Conservation (phyloP, 2,113 vertebrate genomes). For the Prunella fulvescens region DNA sequence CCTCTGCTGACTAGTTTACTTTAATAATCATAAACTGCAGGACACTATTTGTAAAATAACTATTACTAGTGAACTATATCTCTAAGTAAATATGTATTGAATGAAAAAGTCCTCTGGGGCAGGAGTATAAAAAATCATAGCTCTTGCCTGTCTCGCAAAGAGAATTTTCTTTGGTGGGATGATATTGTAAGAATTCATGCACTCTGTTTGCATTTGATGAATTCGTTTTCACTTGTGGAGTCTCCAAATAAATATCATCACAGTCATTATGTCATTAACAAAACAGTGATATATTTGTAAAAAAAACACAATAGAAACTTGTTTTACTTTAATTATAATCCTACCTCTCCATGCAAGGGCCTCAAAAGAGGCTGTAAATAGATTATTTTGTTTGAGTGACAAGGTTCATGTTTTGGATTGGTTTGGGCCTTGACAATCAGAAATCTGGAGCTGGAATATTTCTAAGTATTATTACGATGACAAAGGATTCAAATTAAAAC, state of each 20-base stretch:
- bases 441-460: neutral
- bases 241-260: neutral
- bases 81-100: slow-evolving; percentile 39
- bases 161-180: neutral
- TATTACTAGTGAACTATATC: slow-evolving; percentile 2
- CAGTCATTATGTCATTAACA: neutral
- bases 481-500: neutral
- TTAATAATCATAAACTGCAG: slow-evolving; percentile 45
- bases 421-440: neutral
- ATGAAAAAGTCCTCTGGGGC: neutral
- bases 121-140: neutral
- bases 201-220: neutral
- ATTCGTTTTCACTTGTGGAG: neutral
- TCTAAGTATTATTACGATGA: neutral
- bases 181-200: neutral
- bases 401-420: neutral
- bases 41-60: slow-evolving; percentile 9
- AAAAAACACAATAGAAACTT: neutral
- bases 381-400: neutral
- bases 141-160: neutral
- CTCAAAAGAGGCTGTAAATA: neutral
- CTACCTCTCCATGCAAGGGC: neutral
- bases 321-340: neutral
- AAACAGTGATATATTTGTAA: neutral
- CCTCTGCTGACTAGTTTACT: slow-evolving; percentile 14